phyloP scores from a whole-genome alignment of 35 echinoderm and acorn worm genomes.

The Stichopus chloronotus region DNA sequence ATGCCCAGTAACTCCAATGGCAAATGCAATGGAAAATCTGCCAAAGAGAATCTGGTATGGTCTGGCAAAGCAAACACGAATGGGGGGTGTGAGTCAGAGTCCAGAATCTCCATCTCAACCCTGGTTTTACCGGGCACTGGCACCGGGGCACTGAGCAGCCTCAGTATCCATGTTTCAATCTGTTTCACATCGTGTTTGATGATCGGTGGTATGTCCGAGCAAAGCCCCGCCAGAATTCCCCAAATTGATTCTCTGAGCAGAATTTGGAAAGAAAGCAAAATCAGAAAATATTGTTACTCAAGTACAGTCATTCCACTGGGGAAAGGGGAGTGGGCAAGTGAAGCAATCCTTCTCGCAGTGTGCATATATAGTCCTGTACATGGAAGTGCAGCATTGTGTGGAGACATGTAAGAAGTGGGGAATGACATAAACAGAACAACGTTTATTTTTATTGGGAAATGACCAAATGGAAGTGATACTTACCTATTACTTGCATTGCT shows the following conservation, averaged over 20 bases:
- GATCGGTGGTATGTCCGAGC: constrained; percentile 82
- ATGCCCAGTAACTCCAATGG: constrained; percentile 94
- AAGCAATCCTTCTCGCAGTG: too few species aligned
- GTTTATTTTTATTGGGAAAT: too few species aligned
- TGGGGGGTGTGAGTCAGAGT: constrained; percentile 68
- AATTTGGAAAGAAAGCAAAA: too few species aligned
- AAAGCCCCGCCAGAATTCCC: constrained; percentile 93
- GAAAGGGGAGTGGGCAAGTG: too few species aligned
- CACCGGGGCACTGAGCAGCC: constrained; percentile 90
- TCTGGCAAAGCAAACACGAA: constrained; percentile 92
- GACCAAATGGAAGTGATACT: too few species aligned
- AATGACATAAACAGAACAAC: too few species aligned
- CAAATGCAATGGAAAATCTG: constrained; percentile 93
- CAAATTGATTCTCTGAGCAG: constrained; percentile 91
- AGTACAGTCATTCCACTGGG: too few species aligned
- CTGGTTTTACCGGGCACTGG: constrained; percentile 95
- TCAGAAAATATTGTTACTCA: too few species aligned
- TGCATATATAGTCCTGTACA: too few species aligned
- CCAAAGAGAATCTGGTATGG: constrained; percentile 95
- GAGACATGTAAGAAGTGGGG: too few species aligned
- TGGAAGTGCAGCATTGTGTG: too few species aligned
- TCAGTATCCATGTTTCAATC: constrained; percentile 98
- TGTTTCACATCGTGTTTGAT: constrained; percentile 92
- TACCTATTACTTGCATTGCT: too few species aligned
- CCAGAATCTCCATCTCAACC: constrained; percentile 87